phyloP scores from a whole-genome alignment of 1,140 invertebrate species.

The Drosophila melanica region DNA sequence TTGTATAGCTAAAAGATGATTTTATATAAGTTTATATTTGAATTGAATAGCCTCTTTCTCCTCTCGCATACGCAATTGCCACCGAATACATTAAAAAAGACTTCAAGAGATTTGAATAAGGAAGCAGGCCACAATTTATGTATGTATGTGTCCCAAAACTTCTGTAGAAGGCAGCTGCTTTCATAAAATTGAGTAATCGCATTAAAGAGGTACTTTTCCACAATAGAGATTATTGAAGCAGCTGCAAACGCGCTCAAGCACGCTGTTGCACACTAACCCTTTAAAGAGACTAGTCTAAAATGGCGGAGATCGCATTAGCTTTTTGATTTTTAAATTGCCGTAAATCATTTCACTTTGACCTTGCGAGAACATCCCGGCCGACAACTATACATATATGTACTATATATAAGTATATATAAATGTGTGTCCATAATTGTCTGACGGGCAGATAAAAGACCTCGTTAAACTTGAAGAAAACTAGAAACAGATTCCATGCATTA shows the following conservation, averaged over 20 bases:
- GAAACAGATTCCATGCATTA: slow-evolving; percentile 33
- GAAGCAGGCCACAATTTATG: background rate
- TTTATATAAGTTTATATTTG: too few species aligned
- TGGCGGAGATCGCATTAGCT: slow-evolving; percentile 21
- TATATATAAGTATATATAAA: background rate
- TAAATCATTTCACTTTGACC: slow-evolving; percentile 69
- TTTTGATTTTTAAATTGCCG: slow-evolving; percentile 66
- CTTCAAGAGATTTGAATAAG: background rate
- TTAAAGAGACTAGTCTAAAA: background rate
- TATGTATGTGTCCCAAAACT: background rate
- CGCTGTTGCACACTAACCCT: slow-evolving; percentile 24
- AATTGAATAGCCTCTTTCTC: background rate
- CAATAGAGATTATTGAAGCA: slow-evolving; percentile 20
- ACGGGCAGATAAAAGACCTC: slow-evolving; percentile 36
- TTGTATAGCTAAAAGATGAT: too few species aligned
- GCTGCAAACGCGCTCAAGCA: slow-evolving; percentile 22
- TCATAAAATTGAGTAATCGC: background rate
- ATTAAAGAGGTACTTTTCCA: background rate
- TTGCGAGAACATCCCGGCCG: slow-evolving; percentile 23
- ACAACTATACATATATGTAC: background rate
- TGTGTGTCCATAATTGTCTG: slow-evolving; percentile 37
- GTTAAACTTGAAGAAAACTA: slow-evolving; percentile 28
- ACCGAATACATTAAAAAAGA: background rate
- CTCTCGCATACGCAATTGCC: background rate
- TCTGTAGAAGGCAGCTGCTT: background rate